These are phyloP conservation scores for Nymphicus hollandicus DNA, from an alignment of 2,113 vertebrate genomes.

Conservation along the genomic window DNA sequence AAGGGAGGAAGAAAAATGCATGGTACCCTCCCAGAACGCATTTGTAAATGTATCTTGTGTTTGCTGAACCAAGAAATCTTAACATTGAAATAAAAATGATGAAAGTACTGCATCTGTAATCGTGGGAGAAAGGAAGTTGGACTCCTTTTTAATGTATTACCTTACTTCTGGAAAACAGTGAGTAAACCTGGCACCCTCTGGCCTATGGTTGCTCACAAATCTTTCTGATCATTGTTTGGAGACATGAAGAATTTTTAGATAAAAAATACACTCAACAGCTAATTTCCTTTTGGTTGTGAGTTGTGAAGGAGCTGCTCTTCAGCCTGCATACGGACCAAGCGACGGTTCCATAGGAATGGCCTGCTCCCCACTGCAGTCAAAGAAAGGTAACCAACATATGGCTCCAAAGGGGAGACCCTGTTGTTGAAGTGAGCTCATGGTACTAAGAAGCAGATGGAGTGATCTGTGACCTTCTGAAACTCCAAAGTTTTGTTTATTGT, in stretches of 20 bases:
- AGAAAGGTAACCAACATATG: not conserved
- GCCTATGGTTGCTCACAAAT: not conserved
- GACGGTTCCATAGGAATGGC: fast-evolving
- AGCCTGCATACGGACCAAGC: not conserved
- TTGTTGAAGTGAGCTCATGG: not conserved
- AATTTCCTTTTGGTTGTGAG: not conserved
- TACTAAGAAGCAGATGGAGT: not conserved
- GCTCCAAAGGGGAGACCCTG: not conserved
- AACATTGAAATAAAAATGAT: not conserved
- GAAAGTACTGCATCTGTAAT: not conserved
- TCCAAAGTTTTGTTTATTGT: not conserved
- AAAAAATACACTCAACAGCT: not conserved
- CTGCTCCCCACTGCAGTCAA: not conserved
- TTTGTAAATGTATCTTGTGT: not conserved
- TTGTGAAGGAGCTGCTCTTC: not conserved
- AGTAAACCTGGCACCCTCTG: not conserved
- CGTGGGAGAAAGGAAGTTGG: not conserved
- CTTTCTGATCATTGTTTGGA: not conserved
- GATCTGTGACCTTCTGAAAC: not conserved
- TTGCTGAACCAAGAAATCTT: not conserved
- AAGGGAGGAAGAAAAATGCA: not conserved
- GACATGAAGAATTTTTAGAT: not conserved
- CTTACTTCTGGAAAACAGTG: not conserved
- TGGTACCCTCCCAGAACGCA: not conserved
- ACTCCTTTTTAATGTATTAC: not conserved